Conservation (phyloP, 2,888 invertebrate genomes). For the Mesochorus sp. region DNA sequence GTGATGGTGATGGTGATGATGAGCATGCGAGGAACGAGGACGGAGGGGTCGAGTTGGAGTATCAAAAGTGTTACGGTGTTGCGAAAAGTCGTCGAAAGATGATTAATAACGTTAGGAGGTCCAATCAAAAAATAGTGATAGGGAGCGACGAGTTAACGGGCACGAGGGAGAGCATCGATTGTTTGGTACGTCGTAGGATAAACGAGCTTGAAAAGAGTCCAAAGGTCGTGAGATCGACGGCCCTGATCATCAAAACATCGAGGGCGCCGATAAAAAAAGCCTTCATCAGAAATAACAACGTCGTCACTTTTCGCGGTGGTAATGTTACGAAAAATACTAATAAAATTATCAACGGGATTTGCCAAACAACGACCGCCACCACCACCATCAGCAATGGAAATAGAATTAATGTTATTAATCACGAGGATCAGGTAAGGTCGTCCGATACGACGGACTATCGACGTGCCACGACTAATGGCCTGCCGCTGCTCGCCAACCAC, state of each 20-base stretch:
- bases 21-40: slow-evolving; percentile 78
- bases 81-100: slow-evolving; percentile 65
- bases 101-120: slow-evolving; percentile 68
- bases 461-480: slow-evolving; percentile 36
- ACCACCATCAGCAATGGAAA: slow-evolving; percentile 25
- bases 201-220: slow-evolving; percentile 79
- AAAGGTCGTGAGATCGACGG: slow-evolving; percentile 79
- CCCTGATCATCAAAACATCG: slow-evolving; percentile 79
- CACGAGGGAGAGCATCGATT: slow-evolving; percentile 74
- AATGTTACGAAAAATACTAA: not conserved
- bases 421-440: slow-evolving; percentile 61
- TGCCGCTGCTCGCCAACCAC: slow-evolving; percentile 15
- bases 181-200: slow-evolving; percentile 78
- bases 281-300: slow-evolving; percentile 46
- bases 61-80: slow-evolving; percentile 74
- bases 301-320: not conserved
- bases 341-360: not conserved
- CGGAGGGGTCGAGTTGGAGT: slow-evolving; percentile 72
- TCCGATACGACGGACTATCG: slow-evolving; percentile 53
- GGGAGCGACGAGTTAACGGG: slow-evolving; percentile 78
- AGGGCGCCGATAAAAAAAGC: slow-evolving; percentile 70
- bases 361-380: slow-evolving; percentile 29
- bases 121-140: slow-evolving; percentile 81
- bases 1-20: too few relatives aligned
- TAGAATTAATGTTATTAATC: slow-evolving; percentile 11